These are phyloP conservation scores for Azemiops feae DNA, from an alignment of 2,113 vertebrate genomes.

Conservation along the genomic window DNA sequence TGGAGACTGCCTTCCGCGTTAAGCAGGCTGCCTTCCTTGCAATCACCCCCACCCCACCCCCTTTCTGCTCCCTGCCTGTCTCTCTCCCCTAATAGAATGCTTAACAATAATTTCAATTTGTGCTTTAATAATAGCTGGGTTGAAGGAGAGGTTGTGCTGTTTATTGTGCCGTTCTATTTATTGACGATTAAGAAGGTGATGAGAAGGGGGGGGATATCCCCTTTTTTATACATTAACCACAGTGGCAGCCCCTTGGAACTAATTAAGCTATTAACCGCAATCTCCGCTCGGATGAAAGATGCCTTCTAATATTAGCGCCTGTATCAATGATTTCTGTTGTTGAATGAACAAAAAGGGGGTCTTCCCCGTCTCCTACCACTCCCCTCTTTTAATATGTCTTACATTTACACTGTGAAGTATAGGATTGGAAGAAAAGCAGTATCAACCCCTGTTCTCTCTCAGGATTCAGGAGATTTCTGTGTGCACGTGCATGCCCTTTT, in stretches of 20 bases:
- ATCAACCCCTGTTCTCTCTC: background rate
- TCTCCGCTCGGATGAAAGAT: background rate
- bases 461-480: background rate
- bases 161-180: background rate
- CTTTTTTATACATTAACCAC: background rate
- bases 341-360: background rate
- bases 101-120: background rate
- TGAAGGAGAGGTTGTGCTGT: accelerated
- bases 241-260: background rate
- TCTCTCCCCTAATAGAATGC: background rate
- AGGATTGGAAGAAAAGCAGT: background rate
- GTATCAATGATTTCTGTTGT: background rate
- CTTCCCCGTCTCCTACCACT: background rate
- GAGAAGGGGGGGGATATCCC: background rate
- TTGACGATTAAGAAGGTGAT: background rate
- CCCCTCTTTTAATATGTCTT: background rate
- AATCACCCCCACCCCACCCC: background rate
- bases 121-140: background rate
- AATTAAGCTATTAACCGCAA: background rate
- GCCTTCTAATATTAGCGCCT: background rate
- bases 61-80: background rate
- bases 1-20: accelerated
- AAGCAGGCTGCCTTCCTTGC: background rate
- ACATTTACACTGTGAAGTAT: background rate
- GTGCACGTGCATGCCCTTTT: background rate